phyloP scores from a whole-genome alignment of 2,113 vertebrate species.

The Centropus unirufus region DNA sequence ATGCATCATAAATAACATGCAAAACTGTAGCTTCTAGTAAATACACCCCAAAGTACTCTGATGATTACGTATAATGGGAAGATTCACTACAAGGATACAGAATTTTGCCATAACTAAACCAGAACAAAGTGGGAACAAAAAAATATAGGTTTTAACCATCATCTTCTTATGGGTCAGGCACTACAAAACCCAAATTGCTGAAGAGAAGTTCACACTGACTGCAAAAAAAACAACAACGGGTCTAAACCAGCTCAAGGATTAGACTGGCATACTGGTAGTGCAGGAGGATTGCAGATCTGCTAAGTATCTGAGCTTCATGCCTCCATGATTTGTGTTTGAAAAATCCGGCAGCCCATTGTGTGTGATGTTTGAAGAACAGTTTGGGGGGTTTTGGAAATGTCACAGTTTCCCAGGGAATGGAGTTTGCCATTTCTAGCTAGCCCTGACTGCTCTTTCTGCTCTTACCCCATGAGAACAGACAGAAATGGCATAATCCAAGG shows the following conservation, averaged over 20 bases:
- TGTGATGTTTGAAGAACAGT: neutral
- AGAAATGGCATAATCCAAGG: rapidly evolving
- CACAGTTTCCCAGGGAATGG: neutral
- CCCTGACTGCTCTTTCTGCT: neutral
- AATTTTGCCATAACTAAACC: neutral
- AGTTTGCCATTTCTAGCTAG: neutral
- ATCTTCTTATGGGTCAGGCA: rapidly evolving
- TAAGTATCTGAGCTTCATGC: neutral
- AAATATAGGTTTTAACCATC: neutral
- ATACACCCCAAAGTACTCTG: neutral
- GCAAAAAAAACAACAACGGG: neutral
- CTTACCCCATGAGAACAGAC: neutral
- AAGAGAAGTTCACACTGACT: neutral
- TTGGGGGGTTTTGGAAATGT: neutral
- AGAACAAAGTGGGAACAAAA: neutral
- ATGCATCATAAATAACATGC: neutral
- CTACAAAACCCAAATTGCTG: neutral
- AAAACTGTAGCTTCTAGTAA: neutral
- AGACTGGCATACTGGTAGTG: neutral
- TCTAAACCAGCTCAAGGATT: neutral
- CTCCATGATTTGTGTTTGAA: neutral
- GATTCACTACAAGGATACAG: neutral
- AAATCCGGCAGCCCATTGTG: neutral
- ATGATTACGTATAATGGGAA: neutral
- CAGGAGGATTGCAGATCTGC: neutral